Percentiles rank a stretch among this genome's conserved stretches.
Conservation (phyloP, 1,140 invertebrate species). For the Brachionus koreanus region DNA sequence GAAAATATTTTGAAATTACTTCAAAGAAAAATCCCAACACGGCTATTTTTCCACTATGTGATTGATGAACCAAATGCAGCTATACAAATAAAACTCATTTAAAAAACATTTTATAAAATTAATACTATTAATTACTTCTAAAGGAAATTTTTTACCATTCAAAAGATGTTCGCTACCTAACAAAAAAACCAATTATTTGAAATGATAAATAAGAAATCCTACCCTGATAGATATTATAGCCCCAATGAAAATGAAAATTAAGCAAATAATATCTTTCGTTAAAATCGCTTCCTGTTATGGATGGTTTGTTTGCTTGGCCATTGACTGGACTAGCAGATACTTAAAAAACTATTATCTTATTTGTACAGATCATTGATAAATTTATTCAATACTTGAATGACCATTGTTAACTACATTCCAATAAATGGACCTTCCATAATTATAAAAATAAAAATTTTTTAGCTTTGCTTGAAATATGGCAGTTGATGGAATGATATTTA, state of each 20-base stretch:
- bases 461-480: slow-evolving; percentile 47
- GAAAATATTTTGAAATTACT: not conserved
- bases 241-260: slow-evolving; percentile 44
- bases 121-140: too few species aligned
- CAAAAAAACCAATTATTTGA: not conserved
- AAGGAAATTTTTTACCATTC: slow-evolving; percentile 29
- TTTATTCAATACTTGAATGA: not conserved
- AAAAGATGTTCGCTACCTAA: slow-evolving; percentile 18
- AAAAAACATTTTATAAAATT: too few species aligned
- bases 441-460: slow-evolving; percentile 45
- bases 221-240: slow-evolving; percentile 36
- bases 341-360: too few species aligned
- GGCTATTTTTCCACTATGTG: not conserved
- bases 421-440: slow-evolving; percentile 45
- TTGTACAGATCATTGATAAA: too few species aligned
- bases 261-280: not conserved
- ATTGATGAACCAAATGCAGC: slow-evolving; percentile 31
- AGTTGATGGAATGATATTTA: slow-evolving; percentile 42
- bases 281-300: slow-evolving; percentile 20
- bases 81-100: not conserved
- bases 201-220: not conserved
- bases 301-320: not conserved
- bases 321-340: too few species aligned
- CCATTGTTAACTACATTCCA: slow-evolving; percentile 48
- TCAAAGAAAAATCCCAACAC: slow-evolving; percentile 24